Conservation (phyloP, 1,140 invertebrate genomes). For the Neuroterus valhalla region DNA sequence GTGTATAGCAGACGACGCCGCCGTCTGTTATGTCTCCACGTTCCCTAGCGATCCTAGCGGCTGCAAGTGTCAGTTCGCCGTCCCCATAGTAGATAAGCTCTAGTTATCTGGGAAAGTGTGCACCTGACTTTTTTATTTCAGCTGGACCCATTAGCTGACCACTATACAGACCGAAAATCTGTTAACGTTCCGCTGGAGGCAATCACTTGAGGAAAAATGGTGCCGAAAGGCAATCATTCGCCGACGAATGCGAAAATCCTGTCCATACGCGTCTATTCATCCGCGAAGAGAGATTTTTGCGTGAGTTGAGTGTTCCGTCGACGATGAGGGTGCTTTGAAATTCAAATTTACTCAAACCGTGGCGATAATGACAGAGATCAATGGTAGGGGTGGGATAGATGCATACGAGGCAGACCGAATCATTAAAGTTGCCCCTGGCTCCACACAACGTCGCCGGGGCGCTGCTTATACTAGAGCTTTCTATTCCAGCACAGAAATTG, state of each 20-base stretch:
- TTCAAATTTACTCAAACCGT: slow-evolving; percentile 8
- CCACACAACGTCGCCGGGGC: not conserved
- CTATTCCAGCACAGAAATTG: slow-evolving; percentile 22
- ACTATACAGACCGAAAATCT: not conserved
- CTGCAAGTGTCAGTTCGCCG: too few relatives aligned
- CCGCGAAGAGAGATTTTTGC: slow-evolving; percentile 32
- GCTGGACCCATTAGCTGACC: not conserved
- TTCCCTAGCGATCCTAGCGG: too few relatives aligned
- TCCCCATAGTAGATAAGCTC: too few relatives aligned
- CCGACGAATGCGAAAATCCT: slow-evolving; percentile 21
- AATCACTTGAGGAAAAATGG: slow-evolving; percentile 11
- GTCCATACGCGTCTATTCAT: slow-evolving; percentile 22
- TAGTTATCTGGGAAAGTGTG: too few relatives aligned
- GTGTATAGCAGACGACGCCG: too few relatives aligned
- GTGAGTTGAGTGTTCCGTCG: slow-evolving; percentile 34
- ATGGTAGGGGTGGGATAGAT: slow-evolving; percentile 15
- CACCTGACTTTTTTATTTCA: not conserved
- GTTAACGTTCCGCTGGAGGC: not conserved
- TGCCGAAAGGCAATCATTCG: slow-evolving; percentile 14
- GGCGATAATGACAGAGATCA: not conserved
- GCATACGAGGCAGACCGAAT: slow-evolving; percentile 45
- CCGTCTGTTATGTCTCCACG: too few relatives aligned
- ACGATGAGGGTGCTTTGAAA: slow-evolving; percentile 28
- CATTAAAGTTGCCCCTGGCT: slow-evolving; percentile 53
- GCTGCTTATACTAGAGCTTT: slow-evolving; percentile 8